Base-by-base conservation (phyloP, 1,140 invertebrate genomes). In the Dendrolimus punctatus region DNA sequence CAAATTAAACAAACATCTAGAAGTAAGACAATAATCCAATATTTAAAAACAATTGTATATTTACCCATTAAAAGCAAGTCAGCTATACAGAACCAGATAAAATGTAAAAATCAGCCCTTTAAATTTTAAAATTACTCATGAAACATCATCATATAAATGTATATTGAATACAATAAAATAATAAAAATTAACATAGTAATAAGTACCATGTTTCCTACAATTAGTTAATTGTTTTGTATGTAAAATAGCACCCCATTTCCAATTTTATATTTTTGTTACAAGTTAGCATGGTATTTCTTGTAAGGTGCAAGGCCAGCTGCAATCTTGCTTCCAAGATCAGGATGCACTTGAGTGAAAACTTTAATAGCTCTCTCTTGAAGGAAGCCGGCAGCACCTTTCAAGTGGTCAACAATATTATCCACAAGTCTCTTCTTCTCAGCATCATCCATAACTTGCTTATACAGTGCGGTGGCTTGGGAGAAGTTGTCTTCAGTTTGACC, bases 401-500 rank as follows among this genome's bases (percentile, higher is more conserved):
- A 69, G 80, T 94, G 91, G 1, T 85, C 91, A 5, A 92, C 95
- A 81, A 99, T 92, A 71, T 99, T 99, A 46, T 91, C 80, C 2
- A 95, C 91, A 50, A 96, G 76, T 44, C 96, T 90, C 42, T 91
- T 87, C 63, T 91, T 91, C 55, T 92, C 95, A 3, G 90, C 91
- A 10, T 91, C 89, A 59, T 92, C 91, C 52, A 99, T 88, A 2
- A 94, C 92, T 62, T 95, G 92, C 37, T 90, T 91, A 90, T 93
- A 99, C 85, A 99, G 98, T 6, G 85, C 68, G 7, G 89, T 91
- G 0, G 92, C 91, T 87, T 99, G 98, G 1, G 91, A 89, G 80
- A 92, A 99, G 80, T 99, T 98, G 70, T 99, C 97, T 61, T 97
- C 96, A 2, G 85, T 88, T 71, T 96, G 92, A 4, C 90, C 91